These are phyloP conservation scores for Lycia hirtaria DNA, from an alignment of 2,888 invertebrate species.

Conservation along the genomic window DNA sequence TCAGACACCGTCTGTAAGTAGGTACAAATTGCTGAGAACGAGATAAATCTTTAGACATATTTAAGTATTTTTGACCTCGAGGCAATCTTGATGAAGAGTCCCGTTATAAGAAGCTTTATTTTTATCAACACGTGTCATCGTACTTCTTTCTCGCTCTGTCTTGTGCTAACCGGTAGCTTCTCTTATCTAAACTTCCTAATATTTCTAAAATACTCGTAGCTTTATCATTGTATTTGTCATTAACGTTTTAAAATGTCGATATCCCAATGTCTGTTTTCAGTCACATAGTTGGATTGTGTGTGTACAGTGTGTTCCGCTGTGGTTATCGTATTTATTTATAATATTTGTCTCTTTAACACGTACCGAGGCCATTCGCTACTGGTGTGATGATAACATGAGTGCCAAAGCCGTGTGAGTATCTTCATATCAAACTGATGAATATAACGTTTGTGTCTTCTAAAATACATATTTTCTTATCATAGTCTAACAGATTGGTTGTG, in stretches of 20 bases:
- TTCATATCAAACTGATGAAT: not conserved
- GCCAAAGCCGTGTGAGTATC: constrained; percentile 60
- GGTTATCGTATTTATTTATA: constrained; percentile 48
- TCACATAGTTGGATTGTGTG: constrained; percentile 50
- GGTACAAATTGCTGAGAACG: constrained; percentile 2
- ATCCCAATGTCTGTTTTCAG: constrained; percentile 59
- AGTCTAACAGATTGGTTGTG: not conserved
- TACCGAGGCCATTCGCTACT: constrained; percentile 34
- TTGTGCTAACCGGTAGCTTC: not conserved
- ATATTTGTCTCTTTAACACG: constrained; percentile 49
- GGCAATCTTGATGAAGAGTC: constrained; percentile 47
- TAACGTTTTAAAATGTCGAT: constrained; percentile 47
- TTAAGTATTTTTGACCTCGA: constrained; percentile 47
- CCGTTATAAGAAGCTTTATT: constrained; percentile 43
- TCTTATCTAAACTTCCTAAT: constrained; percentile 3
- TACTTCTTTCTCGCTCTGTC: constrained; percentile 12
- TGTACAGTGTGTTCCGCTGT: constrained; percentile 50
- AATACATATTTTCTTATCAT: not conserved
- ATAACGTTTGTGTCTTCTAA: not conserved
- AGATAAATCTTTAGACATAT: constrained; percentile 42
- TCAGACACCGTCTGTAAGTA: not conserved
- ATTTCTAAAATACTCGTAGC: constrained; percentile 6
- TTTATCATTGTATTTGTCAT: constrained; percentile 34
- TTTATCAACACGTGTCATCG: constrained; percentile 36
- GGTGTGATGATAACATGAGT: constrained; percentile 53